phyloP scores from a whole-genome alignment of 2,888 invertebrate species.

The Protophormia terraenovae region DNA sequence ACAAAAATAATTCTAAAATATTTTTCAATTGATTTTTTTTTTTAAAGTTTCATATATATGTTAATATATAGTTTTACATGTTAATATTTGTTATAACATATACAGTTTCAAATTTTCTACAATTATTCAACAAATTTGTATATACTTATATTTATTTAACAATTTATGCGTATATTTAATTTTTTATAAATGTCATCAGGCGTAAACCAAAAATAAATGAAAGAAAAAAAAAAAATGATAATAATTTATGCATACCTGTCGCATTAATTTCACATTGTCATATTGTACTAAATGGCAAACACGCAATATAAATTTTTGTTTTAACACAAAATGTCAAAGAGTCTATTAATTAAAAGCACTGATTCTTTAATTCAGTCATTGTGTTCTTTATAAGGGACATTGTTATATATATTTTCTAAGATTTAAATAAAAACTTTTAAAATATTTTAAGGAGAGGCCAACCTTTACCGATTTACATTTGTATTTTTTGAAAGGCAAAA shows the following conservation, averaged over 20 bases:
- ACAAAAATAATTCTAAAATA: too few species aligned
- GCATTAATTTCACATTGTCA: conserved; percentile 21
- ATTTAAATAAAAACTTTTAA: background rate
- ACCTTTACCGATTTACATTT: background rate
- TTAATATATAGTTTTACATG: too few species aligned
- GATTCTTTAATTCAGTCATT: background rate
- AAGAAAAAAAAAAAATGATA: background rate
- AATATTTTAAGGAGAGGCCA: conserved; percentile 57
- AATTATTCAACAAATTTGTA: too few species aligned
- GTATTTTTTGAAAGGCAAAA: background rate
- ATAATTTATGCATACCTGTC: conserved; percentile 42
- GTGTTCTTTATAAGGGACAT: conserved; percentile 58
- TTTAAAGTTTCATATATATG: too few species aligned
- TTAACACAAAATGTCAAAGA: conserved; percentile 56
- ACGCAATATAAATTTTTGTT: conserved; percentile 57
- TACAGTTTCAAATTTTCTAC: too few species aligned
- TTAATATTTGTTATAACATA: too few species aligned
- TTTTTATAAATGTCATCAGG: conserved; percentile 41
- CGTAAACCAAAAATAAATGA: background rate
- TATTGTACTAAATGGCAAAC: conserved; percentile 62
- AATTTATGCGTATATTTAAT: conserved; percentile 3
- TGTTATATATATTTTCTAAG: conserved; percentile 21
- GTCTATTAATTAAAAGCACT: conserved; percentile 46
- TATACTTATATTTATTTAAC: too few species aligned
- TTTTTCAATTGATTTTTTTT: too few species aligned